Evolutionary conservation across 2,797 vertebrate genomes (phyloP).

Genomic region (Diplodus sargus): DNA sequence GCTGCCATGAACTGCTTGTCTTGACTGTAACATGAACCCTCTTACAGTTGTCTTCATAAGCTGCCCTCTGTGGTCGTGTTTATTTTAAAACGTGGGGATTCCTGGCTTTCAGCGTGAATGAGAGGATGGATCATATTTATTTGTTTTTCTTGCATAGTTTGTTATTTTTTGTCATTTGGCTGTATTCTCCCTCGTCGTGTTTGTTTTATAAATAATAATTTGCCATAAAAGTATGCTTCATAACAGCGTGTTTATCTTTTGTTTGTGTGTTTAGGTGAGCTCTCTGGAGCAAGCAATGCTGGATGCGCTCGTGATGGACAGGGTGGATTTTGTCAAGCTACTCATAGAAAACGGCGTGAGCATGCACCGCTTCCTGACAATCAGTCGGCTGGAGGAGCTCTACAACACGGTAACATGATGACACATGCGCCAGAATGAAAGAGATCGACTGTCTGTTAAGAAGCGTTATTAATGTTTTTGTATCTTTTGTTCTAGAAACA

Average conservation of each 20-base stretch:
- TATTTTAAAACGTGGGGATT: slow-evolving; percentile 61
- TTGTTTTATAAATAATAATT: slow-evolving; percentile 56
- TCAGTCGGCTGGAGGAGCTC: slow-evolving; percentile 96
- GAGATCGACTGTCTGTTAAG: neutral
- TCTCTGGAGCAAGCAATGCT: slow-evolving; percentile 98
- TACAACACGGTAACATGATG: slow-evolving; percentile 92
- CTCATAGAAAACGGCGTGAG: slow-evolving; percentile 99
- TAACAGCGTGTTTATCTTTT: slow-evolving; percentile 30
- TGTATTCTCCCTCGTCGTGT: slow-evolving; percentile 7
- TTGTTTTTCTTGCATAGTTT: slow-evolving; percentile 17
- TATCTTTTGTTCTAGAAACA: slow-evolving; percentile 89
- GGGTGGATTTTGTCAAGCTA: slow-evolving; percentile 98
- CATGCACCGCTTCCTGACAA: slow-evolving; percentile 99
- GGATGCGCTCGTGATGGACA: slow-evolving; percentile 98
- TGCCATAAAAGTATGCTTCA: slow-evolving; percentile 20
- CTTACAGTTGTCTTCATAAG: slow-evolving; percentile 53
- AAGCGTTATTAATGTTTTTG: neutral
- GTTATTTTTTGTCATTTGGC: slow-evolving; percentile 6
- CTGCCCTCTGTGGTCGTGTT: slow-evolving; percentile 50
- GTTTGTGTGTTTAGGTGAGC: slow-evolving; percentile 88
- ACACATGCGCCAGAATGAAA: neutral
- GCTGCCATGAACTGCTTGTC: slow-evolving; percentile 58
- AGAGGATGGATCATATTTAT: slow-evolving; percentile 48
- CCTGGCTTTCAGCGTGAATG: slow-evolving; percentile 38
- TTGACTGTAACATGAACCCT: slow-evolving; percentile 69